These are phyloP conservation scores for Mythimna ferrago DNA, from an alignment of 2,888 invertebrate species.

Conservation along the genomic window DNA sequence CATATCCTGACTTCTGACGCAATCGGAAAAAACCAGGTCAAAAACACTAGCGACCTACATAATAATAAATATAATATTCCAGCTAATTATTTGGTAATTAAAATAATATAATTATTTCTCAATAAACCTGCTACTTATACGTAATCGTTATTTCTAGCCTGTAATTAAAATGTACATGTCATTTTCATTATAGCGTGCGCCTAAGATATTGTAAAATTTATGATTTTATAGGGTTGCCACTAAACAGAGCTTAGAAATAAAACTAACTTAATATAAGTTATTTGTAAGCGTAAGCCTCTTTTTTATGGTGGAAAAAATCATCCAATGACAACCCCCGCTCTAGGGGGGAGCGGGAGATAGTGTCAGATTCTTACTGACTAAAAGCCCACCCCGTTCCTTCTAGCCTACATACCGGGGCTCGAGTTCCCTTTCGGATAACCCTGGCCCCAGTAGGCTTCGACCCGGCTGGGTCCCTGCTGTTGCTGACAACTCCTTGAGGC, in stretches of 20 bases:
- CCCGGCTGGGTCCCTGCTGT: too few relatives aligned
- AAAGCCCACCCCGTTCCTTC: too few relatives aligned
- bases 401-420: too few relatives aligned
- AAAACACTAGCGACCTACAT: background rate
- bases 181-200: conserved; percentile 19
- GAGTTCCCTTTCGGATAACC: too few relatives aligned
- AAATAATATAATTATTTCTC: conserved; percentile 22
- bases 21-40: background rate
- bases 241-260: too few relatives aligned
- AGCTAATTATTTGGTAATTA: conserved; percentile 9
- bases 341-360: too few relatives aligned
- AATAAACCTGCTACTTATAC: background rate
- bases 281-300: too few relatives aligned
- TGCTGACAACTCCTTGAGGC: too few relatives aligned
- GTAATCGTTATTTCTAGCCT: background rate
- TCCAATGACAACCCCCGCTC: too few relatives aligned
- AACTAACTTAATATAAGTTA: background rate
- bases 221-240: conserved; percentile 36
- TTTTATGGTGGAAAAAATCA: too few relatives aligned
- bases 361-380: too few relatives aligned
- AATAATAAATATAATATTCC: background rate
- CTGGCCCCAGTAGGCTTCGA: too few relatives aligned
- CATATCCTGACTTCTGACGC: background rate
- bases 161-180: conserved; percentile 43
- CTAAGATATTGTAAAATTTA: conserved; percentile 30